These are phyloP conservation scores for Furnarius figulus DNA, from an alignment of 2,113 vertebrate genomes.

Conservation along the genomic window DNA sequence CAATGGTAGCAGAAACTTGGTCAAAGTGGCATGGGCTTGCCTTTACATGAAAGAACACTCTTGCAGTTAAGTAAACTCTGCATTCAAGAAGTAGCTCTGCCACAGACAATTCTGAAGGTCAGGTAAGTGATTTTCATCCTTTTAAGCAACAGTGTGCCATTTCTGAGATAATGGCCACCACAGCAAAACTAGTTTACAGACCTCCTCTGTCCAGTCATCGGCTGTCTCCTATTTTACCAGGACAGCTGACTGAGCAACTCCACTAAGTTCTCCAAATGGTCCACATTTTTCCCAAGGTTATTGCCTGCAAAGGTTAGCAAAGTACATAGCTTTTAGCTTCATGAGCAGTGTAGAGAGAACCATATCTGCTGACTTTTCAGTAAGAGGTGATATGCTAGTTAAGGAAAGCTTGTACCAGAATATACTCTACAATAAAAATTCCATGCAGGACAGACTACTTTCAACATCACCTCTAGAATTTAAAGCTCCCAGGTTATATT, in stretches of 20 bases:
- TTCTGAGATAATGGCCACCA: not conserved
- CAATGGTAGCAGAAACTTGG: not conserved
- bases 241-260: not conserved
- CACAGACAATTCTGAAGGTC: not conserved
- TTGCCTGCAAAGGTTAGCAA: not conserved
- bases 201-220: not conserved
- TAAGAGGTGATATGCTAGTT: not conserved
- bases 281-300: not conserved
- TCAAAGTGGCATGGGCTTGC: not conserved
- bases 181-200: not conserved
- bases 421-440: not conserved
- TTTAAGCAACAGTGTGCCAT: not conserved
- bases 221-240: not conserved
- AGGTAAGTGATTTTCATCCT: not conserved
- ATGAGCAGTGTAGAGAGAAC: not conserved
- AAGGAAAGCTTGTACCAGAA: not conserved
- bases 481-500: not conserved
- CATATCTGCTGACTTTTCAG: not conserved
- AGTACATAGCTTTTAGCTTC: not conserved
- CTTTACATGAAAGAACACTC: not conserved
- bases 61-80: not conserved
- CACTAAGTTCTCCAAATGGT: not conserved
- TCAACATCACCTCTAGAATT: not conserved
- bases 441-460: not conserved
- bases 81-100: not conserved